A percentile compares a stretch with the other conserved stretches of the same genome.
phyloP scores from a whole-genome alignment of 2,113 vertebrate species.

The Peucedramus taeniatus region DNA sequence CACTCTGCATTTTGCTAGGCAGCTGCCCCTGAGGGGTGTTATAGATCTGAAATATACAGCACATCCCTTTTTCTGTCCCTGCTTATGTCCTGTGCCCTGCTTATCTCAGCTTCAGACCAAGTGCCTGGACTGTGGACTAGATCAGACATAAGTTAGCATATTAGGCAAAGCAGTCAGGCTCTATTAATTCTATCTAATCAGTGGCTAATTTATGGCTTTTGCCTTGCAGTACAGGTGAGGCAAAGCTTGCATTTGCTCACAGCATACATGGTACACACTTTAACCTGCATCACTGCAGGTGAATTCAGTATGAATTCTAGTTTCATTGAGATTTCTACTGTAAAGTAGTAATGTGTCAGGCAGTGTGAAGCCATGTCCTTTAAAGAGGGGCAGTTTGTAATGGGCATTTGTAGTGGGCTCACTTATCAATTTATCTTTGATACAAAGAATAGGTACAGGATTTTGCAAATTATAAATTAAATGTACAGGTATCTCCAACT shows the following conservation, averaged over 20 bases:
- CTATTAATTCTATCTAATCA: neutral
- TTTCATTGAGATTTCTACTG: neutral
- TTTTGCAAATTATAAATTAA: neutral
- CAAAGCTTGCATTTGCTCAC: neutral
- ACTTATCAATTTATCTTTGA: neutral
- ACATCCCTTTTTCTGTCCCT: neutral
- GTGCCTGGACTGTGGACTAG: neutral
- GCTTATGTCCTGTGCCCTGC: neutral
- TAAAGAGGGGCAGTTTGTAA: neutral
- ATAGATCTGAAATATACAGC: neutral
- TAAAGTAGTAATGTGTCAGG: neutral
- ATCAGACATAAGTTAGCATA: neutral
- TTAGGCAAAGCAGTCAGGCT: neutral
- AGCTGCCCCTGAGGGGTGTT: neutral
- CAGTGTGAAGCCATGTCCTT: neutral
- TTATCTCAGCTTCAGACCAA: neutral
- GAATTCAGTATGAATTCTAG: neutral
- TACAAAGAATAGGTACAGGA: neutral
- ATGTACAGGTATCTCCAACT: neutral
- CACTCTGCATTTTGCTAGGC: neutral
- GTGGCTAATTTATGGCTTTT: neutral
- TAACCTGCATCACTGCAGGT: neutral
- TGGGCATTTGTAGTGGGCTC: neutral
- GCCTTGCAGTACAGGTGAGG: neutral
- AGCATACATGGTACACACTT: neutral